Evolutionary conservation across 1,140 invertebrate species (phyloP).

Genomic region (Aleiodes sp.): DNA sequence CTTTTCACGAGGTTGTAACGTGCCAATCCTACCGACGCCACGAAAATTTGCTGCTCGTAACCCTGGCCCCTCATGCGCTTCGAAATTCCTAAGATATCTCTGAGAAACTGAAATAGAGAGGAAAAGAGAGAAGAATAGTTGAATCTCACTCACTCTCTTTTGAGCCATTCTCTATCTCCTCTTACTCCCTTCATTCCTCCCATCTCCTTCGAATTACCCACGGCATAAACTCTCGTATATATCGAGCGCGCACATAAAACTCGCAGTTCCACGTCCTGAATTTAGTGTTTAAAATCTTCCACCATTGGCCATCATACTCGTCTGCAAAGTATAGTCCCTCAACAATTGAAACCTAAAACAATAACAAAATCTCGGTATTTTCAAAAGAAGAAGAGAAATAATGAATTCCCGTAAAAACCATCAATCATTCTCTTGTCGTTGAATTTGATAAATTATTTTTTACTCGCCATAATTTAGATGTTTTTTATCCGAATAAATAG

Average conservation of each 20-base stretch:
- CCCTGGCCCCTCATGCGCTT: conserved; percentile 29
- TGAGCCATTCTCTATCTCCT: background rate
- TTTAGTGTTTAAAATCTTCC: conserved; percentile 48
- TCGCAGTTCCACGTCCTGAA: conserved; percentile 44
- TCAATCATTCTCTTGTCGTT: no score
- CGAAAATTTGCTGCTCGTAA: conserved; percentile 34
- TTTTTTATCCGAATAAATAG: background rate
- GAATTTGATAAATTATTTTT: background rate
- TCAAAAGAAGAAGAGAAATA: no score
- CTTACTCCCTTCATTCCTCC: background rate
- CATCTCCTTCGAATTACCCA: conserved; percentile 48
- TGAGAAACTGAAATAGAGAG: background rate
- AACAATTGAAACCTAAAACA: no score
- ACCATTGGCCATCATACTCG: background rate
- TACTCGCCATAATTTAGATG: background rate
- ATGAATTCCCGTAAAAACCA: no score
- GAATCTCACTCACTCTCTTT: background rate
- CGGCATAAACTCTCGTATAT: conserved; percentile 54
- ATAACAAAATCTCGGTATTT: no score
- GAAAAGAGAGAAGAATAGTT: background rate
- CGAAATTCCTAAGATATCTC: conserved; percentile 41
- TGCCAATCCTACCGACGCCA: conserved; percentile 6
- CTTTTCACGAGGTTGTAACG: conserved; percentile 6
- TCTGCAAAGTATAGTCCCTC: conserved; percentile 5
- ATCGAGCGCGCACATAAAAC: conserved; percentile 56